A percentile compares a stretch with the other conserved stretches of the same genome.
phyloP scores from a whole-genome alignment of 2,888 invertebrate genomes.

The Periphyllus acericola region DNA sequence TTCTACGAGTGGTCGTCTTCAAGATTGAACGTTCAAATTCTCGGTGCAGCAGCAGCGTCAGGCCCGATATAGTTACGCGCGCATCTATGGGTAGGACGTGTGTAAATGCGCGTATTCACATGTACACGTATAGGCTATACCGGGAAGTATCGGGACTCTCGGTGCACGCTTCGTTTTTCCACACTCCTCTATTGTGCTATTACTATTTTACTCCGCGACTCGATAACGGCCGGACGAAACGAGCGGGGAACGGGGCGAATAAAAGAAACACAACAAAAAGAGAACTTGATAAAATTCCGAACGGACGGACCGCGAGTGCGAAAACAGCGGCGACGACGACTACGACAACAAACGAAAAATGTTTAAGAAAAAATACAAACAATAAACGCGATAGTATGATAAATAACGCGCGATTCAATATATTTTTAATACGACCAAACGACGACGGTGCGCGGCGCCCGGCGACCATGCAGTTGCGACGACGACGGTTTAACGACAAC shows the following conservation, averaged over 20 bases:
- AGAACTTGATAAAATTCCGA: constrained; percentile 6
- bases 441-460: constrained; percentile 1
- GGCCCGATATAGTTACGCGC: background rate
- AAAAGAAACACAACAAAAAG: too few relatives aligned
- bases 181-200: too few relatives aligned
- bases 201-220: background rate
- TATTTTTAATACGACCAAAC: background rate
- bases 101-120: background rate
- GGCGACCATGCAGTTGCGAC: background rate
- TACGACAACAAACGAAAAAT: background rate
- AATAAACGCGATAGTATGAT: background rate
- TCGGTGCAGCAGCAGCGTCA: background rate
- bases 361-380: background rate
- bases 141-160: background rate
- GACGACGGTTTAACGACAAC: constrained; percentile 21
- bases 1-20: background rate
- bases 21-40: background rate
- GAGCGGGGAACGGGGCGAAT: background rate
- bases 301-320: background rate
- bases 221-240: background rate
- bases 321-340: background rate
- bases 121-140: background rate
- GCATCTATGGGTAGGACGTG: background rate
- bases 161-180: too few relatives aligned
- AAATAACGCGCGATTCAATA: background rate